These are phyloP conservation scores for Malaclemys terrapin DNA, from an alignment of 2,113 vertebrate genomes.

Conservation along the genomic window DNA sequence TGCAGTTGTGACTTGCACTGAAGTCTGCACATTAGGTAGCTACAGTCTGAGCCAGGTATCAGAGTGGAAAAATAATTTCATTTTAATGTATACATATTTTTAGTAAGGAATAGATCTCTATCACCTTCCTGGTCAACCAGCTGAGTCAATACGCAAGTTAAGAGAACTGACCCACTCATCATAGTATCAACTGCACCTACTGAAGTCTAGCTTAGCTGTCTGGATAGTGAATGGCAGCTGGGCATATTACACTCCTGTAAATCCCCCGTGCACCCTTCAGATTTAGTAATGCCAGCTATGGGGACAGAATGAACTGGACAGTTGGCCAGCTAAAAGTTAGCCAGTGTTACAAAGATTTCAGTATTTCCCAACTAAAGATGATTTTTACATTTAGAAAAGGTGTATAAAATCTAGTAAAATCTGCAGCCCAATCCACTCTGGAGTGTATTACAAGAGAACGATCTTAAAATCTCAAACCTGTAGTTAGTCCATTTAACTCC, in stretches of 20 bases:
- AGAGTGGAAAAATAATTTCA: constrained; percentile 45
- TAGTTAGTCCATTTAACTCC: not conserved
- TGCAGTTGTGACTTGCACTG: not conserved
- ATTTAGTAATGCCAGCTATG: not conserved
- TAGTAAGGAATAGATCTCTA: constrained; percentile 35
- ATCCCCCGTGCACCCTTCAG: not conserved
- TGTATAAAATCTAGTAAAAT: constrained; percentile 43
- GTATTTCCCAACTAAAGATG: constrained; percentile 51
- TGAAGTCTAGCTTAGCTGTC: not conserved
- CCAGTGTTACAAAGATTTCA: constrained; percentile 63
- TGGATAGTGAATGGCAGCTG: not conserved
- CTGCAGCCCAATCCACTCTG: not conserved
- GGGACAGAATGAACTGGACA: not conserved
- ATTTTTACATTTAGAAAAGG: constrained; percentile 70
- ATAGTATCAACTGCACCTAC: constrained; percentile 14
- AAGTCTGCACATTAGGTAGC: not conserved
- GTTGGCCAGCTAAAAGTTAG: constrained; percentile 20
- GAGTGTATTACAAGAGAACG: not conserved
- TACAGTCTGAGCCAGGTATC: constrained; percentile 12
- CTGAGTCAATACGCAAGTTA: constrained; percentile 13
- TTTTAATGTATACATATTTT: constrained; percentile 27
- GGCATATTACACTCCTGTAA: not conserved
- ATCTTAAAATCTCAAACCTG: not conserved
- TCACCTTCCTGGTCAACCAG: constrained; percentile 1
- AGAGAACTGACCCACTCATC: constrained; percentile 34